phyloP scores from a whole-genome alignment of 2,888 invertebrate species.

The Erebia palarica region DNA sequence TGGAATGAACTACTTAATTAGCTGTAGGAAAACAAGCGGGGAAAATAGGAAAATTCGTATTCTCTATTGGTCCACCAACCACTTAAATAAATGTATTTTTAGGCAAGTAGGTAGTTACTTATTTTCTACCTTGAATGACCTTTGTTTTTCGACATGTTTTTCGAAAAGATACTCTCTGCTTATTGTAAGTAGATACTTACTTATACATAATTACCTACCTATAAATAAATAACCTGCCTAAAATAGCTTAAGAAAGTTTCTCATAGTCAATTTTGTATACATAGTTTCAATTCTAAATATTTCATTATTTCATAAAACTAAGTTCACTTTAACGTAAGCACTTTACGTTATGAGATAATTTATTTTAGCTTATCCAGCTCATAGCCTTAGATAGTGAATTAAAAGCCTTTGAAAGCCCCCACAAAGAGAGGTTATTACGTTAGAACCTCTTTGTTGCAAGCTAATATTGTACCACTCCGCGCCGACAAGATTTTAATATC shows the following conservation, averaged over 20 bases:
- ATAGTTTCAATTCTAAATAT: not conserved
- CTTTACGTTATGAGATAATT: not conserved
- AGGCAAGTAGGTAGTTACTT: no score
- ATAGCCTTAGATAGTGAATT: conserved; percentile 73
- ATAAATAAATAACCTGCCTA: no score
- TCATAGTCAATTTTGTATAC: not conserved
- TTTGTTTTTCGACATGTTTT: no score
- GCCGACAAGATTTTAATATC: conserved; percentile 34
- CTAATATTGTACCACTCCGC: conserved; percentile 55
- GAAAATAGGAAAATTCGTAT: no score
- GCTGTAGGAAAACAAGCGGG: no score
- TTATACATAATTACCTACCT: no score
- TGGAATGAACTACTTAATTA: no score
- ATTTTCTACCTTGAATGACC: no score
- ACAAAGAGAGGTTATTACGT: conserved; percentile 75
- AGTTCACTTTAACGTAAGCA: conserved; percentile 6
- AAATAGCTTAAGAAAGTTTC: not conserved
- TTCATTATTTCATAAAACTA: not conserved
- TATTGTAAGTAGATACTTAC: no score
- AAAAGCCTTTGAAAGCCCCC: conserved; percentile 69
- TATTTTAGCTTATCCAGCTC: conserved; percentile 37
- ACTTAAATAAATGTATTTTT: no score
- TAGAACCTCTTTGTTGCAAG: conserved; percentile 62
- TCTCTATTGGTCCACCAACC: no score
- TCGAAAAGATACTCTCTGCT: no score